Base-by-base conservation (phyloP, 2,888 invertebrate species). In the Mythimna vitellina region DNA sequence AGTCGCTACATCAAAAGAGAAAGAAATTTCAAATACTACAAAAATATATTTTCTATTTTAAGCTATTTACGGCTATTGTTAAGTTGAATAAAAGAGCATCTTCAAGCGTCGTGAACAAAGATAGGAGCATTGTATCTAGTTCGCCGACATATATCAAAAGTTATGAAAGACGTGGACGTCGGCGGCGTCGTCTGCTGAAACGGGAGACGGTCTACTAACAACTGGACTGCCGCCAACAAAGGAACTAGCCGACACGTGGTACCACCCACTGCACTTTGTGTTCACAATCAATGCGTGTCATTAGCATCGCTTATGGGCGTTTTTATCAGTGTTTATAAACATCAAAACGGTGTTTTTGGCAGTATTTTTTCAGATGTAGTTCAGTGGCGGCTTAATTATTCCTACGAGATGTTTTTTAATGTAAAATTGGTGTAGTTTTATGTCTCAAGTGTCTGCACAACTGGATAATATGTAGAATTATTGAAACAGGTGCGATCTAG, bases 171-270 rank as follows among this genome's bases (percentile, higher is more conserved):
- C 70, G 65, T 70, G 67, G 75, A 65, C 51, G 70, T 22, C 35
- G 73, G 70, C 25, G 71, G 72, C 73, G 71, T 46, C 61, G 65
- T 87, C 76, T 80, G 80, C 77, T 83, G 87, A 86, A 89, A 90
- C 83, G 83, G 81, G 88, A 88, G 80, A 79, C 83, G 78, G 70
- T 69, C 78, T 72, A 76, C 85, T 88, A 83, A 87, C 88, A 86
- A 88, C 89, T 91, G 89, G 89, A 86, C 80, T 73, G 76, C 54
- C 69, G 90, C 90, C 89, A 90, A 89, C 86, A 85, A 87, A 80
- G 82, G 83, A 88, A 76, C 22, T 53, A 66, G 72, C 65, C 49
- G 82, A 80, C 82, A 76, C 66, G 80, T 77, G 72, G 70, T 35
- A 51, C 60, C 76, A 58, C 69, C 67, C 73, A 79, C 82, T 82